phyloP scores from a whole-genome alignment of 2,888 invertebrate species.

The Ectemnius cavifrons region DNA sequence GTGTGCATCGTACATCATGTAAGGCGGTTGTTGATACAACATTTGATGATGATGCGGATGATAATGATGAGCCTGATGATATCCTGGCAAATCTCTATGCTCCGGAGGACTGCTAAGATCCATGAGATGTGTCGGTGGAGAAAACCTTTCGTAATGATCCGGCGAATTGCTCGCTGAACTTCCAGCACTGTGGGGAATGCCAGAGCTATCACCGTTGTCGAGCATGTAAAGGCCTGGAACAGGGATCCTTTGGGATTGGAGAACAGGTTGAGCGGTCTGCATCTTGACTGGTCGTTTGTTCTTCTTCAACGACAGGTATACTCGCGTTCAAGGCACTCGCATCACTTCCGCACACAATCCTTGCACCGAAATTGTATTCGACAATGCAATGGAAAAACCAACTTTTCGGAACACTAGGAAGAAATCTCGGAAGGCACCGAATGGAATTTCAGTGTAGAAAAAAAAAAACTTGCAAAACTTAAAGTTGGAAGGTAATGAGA shows the following conservation, averaged over 20 bases:
- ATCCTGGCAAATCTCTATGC: conserved; percentile 55
- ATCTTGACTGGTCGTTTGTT: conserved; percentile 37
- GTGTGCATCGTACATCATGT: conserved; percentile 60
- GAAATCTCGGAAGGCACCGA: too few relatives aligned
- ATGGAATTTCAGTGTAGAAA: too few relatives aligned
- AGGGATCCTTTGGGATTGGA: conserved; percentile 56
- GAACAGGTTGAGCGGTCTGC: conserved; percentile 65
- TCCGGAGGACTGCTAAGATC: conserved; percentile 70
- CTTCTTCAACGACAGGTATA: neutral
- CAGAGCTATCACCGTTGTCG: conserved; percentile 66
- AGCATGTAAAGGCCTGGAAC: conserved; percentile 56
- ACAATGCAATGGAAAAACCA: too few relatives aligned
- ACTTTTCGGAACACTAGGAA: too few relatives aligned
- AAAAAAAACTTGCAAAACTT: too few relatives aligned
- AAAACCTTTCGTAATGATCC: conserved; percentile 67
- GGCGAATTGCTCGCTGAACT: conserved; percentile 74
- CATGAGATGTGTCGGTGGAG: conserved; percentile 69
- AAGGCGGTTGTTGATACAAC: conserved; percentile 42
- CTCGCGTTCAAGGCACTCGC: conserved; percentile 2
- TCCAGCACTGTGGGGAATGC: conserved; percentile 69
- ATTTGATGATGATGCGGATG: conserved; percentile 51
- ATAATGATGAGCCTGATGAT: conserved; percentile 37
- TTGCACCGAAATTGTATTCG: neutral
- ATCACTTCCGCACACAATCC: conserved; percentile 1
- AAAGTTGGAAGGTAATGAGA: too few relatives aligned